Evolutionary conservation across 2,888 invertebrate species (phyloP), one percentile per base, ranked within the genome.

Genomic region (Smittia aterrima): DNA sequence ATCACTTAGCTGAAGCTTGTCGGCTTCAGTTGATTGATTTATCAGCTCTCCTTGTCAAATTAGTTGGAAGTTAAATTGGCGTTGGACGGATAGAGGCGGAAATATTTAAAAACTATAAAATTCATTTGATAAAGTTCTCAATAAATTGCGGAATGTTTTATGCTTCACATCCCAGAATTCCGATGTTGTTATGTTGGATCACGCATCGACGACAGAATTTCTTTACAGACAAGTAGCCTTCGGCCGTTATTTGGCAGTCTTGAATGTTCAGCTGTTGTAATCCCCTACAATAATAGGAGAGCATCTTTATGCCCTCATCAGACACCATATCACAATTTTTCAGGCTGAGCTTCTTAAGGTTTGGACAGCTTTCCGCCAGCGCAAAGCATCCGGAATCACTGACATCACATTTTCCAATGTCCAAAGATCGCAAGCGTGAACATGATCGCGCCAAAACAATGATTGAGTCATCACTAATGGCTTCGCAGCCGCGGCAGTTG

Each of bases 181-280:
- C 95, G 76, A 96, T 96, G 83, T 96, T 96, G 1, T 96, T 96
- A 80, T 96, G 96, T 81, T 96, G 96, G 77, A 96, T 96, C 77
- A 96, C 91, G 83, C 96, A 96, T 78, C 93, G 84, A 79, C 94
- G 93, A 83, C 96, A 96, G 81, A 93, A 95, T 80, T 92, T 93
- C 82, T 95, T 95, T 58, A 96, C 94, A 3, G 95, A 94, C 78
- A 93, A 85, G 81, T 96, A 96, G 0, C 95, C 95, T 78, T 95
- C 89, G 62, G 93, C 84, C 2, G 95, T 93, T 77, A 96, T 91
- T 75, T 93, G 92, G 76, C 96, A 96, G 82, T 96, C 96, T 79
- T 96, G 95, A 76, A 96, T 95, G 81, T 96, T 96, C 9, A 96
- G 85, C 80, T 96, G 96, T 75, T 94, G 93, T 47, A 96, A 84